A percentile compares a stretch with the other conserved stretches of the same genome.
Evolutionary conservation across 2,113 vertebrate genomes (phyloP).

Genomic region (Etheostoma cragini): DNA sequence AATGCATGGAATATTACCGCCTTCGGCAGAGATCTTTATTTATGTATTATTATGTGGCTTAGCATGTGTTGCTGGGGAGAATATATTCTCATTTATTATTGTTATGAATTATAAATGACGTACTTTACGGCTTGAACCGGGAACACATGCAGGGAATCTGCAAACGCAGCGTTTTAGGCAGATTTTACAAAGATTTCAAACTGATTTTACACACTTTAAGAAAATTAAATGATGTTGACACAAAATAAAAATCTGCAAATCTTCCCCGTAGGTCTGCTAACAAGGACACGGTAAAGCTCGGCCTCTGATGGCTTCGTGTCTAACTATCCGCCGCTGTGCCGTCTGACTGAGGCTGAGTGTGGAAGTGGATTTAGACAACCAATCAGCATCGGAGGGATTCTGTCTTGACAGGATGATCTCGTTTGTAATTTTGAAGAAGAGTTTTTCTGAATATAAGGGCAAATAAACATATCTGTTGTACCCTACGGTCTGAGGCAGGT

Average conservation of each 20-base stretch:
- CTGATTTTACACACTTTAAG: no score
- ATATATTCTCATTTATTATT: slow-evolving; percentile 20
- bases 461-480: slow-evolving; percentile 39
- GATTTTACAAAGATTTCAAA: no score
- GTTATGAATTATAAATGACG: slow-evolving; percentile 30
- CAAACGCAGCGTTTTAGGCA: no score
- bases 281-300: slow-evolving; percentile 27
- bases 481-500: slow-evolving; percentile 27
- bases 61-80: slow-evolving; percentile 24
- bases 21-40: neutral
- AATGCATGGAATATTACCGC: neutral
- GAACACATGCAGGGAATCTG: no score
- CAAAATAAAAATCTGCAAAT: no score
- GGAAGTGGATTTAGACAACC: slow-evolving; percentile 23
- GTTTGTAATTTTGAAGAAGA: slow-evolving; percentile 31
- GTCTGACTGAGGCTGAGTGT: neutral
- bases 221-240: no score
- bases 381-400: slow-evolving; percentile 28
- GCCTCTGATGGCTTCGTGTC: slow-evolving; percentile 11
- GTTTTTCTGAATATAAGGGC: slow-evolving; percentile 32
- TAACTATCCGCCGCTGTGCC: slow-evolving; percentile 17
- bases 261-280: neutral
- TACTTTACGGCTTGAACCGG: slow-evolving; percentile 3
- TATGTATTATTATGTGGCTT: slow-evolving; percentile 9
- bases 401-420: slow-evolving; percentile 12